These are phyloP conservation scores for Catalaphyllia jardinei DNA, from an alignment of 64 coral and sea anemone species.

Conservation along the genomic window DNA sequence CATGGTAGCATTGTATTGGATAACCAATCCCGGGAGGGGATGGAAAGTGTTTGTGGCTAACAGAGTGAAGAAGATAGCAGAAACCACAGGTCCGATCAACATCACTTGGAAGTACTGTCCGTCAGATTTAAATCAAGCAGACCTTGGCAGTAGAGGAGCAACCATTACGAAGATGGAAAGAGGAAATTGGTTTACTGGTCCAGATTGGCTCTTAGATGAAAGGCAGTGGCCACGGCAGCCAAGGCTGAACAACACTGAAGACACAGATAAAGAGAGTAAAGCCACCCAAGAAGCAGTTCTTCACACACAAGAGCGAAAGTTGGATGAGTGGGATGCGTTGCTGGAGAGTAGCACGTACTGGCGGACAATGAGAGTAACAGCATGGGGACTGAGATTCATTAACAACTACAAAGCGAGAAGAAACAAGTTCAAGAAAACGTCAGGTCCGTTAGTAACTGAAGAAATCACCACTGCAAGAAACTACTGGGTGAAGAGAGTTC, in stretches of 20 bases:
- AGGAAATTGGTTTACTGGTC: conserved; percentile 51
- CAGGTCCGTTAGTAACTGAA: too few species aligned
- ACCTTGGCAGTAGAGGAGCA: conserved; percentile 54
- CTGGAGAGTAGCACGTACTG: not conserved
- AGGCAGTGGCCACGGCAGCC: too few species aligned
- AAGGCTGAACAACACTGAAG: too few species aligned
- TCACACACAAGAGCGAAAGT: not conserved
- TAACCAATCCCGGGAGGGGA: conserved; percentile 28
- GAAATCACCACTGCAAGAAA: too few species aligned
- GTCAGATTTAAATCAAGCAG: conserved; percentile 45
- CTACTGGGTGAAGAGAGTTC: too few species aligned
- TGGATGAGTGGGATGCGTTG: conserved; percentile 54
- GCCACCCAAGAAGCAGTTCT: not conserved
- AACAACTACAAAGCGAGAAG: too few species aligned
- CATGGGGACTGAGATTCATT: too few species aligned
- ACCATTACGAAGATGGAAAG: conserved; percentile 39
- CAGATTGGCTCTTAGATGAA: conserved; percentile 45
- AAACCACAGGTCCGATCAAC: conserved; percentile 7
- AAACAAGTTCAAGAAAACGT: too few species aligned
- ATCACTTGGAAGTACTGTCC: conserved; percentile 56
- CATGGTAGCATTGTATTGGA: conserved; percentile 61
- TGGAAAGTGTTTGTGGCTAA: conserved; percentile 56
- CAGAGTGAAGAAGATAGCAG: conserved; percentile 65
- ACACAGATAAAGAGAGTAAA: conserved; percentile 17
- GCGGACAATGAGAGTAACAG: too few species aligned